These are phyloP conservation scores for Xiphorhynchus erythropygius DNA, from an alignment of 2,797 vertebrate species.

Conservation along the genomic window DNA sequence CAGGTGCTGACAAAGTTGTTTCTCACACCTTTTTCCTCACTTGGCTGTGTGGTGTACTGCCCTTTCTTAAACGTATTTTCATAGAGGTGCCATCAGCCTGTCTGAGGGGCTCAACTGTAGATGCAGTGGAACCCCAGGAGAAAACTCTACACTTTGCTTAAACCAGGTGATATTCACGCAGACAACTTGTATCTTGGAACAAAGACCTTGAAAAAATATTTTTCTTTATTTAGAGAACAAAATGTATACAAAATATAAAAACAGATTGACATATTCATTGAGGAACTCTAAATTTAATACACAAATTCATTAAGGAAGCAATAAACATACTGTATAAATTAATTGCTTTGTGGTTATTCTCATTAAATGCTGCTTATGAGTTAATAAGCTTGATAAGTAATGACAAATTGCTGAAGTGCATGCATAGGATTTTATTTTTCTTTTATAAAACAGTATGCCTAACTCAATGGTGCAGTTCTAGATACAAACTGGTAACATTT, in stretches of 20 bases:
- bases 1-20: accelerated
- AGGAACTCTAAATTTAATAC: background rate
- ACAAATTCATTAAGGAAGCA: constrained; percentile 23
- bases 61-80: background rate
- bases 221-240: background rate
- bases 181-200: background rate
- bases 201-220: background rate
- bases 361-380: constrained; percentile 18
- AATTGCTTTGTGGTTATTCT: constrained; percentile 19
- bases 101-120: background rate
- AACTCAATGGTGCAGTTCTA: background rate
- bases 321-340: constrained; percentile 9
- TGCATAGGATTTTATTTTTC: background rate
- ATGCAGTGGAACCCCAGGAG: background rate
- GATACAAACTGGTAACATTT: background rate
- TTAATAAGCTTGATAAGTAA: background rate
- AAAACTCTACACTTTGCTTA: background rate
- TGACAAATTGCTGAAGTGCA: background rate
- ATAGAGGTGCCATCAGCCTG: background rate
- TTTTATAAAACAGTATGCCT: background rate
- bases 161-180: background rate
- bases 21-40: background rate
- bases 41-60: background rate
- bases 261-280: background rate
- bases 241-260: background rate